These are phyloP conservation scores for Oikopleura albicans DNA, from an alignment of 23 tunicate species.

Conservation along the genomic window DNA sequence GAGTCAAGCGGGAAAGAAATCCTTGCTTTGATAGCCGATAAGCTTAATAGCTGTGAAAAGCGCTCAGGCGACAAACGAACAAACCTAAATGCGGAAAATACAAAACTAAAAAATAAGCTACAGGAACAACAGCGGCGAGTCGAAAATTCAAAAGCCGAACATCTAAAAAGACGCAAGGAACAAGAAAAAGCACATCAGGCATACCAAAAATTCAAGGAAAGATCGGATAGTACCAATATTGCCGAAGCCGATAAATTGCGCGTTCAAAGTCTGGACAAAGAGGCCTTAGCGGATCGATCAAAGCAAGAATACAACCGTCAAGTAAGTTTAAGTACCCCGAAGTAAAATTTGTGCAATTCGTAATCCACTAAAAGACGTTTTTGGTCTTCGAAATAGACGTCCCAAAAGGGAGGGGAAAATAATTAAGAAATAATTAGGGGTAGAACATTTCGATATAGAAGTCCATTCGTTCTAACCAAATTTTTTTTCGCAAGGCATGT, in stretches of 20 bases:
- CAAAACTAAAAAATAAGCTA: not conserved
- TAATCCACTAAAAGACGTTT: no score
- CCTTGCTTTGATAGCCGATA: not conserved
- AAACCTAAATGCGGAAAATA: not conserved
- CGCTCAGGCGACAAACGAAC: not conserved
- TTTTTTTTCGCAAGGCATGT: no score
- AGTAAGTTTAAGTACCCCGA: no score
- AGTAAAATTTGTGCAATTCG: no score
- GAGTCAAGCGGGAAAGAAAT: not conserved
- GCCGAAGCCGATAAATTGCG: not conserved
- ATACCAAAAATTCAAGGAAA: not conserved
- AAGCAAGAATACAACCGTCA: not conserved
- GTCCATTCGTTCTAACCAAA: no score
- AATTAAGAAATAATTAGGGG: no score
- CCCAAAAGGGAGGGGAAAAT: no score
- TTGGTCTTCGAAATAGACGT: no score
- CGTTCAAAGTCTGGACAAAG: not conserved
- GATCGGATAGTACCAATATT: not conserved
- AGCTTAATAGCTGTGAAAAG: not conserved
- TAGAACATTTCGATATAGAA: no score
- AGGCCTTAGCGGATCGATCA: not conserved
- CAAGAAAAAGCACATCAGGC: not conserved
- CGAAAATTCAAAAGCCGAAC: not conserved
- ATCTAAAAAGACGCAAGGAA: not conserved
- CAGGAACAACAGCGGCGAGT: not conserved